Evolutionary conservation across 2,888 invertebrate species (phyloP).

Genomic region (Corythucha ciliata): DNA sequence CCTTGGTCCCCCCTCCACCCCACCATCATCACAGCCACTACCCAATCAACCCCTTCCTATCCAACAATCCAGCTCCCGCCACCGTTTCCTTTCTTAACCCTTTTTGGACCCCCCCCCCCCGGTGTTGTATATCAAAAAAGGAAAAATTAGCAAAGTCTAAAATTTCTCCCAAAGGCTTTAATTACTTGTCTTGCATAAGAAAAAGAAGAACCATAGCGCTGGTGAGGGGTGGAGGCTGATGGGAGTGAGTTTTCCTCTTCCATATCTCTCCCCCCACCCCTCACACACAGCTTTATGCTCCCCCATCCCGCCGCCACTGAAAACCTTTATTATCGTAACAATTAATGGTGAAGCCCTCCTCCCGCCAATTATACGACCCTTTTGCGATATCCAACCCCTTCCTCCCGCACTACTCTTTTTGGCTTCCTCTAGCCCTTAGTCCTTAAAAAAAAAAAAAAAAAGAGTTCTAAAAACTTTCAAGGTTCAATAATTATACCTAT

Average conservation of each 20-base stretch:
- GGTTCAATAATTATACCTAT: no score
- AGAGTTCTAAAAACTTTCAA: no score
- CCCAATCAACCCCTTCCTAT: no score
- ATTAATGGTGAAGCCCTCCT: constrained; percentile 22
- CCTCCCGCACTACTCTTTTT: no score
- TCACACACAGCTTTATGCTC: constrained; percentile 5
- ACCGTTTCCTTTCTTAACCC: neutral
- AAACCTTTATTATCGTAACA: constrained; percentile 29
- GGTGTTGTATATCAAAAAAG: constrained; percentile 28
- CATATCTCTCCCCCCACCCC: constrained; percentile 1
- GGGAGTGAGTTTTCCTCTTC: neutral
- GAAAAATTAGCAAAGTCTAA: constrained; percentile 34
- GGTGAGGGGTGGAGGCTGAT: constrained; percentile 20
- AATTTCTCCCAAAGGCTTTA: constrained; percentile 34
- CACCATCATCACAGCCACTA: no score
- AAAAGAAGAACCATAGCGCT: no score
- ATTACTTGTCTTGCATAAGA: constrained; percentile 30
- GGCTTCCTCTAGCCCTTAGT: no score
- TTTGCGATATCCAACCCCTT: no score
- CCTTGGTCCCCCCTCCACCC: no score
- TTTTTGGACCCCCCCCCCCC: no score
- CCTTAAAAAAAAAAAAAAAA: no score
- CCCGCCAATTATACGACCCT: constrained; percentile 26
- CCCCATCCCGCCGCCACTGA: constrained; percentile 5
- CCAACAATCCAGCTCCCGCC: no score